Evolutionary conservation across 2,797 vertebrate genomes (phyloP), one percentile per base, ranked within the genome.

Genomic region (Hydrocynus forskahlii): DNA sequence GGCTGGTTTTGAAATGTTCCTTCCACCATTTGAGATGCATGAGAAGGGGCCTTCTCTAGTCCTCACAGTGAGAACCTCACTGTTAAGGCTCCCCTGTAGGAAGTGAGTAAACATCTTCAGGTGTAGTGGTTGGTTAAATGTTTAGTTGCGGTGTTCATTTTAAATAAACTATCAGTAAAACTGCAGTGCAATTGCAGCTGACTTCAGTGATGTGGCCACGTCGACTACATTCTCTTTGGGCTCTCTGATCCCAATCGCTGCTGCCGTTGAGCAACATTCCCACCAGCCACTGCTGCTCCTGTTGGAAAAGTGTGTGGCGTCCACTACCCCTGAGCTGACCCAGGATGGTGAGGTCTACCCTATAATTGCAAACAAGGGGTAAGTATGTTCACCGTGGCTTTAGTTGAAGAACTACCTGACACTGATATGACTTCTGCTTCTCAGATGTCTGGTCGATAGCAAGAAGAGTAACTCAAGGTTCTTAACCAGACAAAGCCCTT

Each of bases 311-410:
- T 96, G 96, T 75, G 89, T 93, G 0, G 92, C 93, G 0, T 80
- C 91, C 0, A 81, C 82, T 0, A 86, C 75, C 0, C 62, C 85
- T 12, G 82, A 88, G 6, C 69, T 84, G 0, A 85, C 76, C 16
- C 78, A 0, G 7, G 86, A 89, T 29, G 84, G 81, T 69, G 71
- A 70, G 0, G 9, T 87, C 6, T 93, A 95, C 78, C 69, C 89
- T 0, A 84, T 97, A 19, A 94, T 95, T 60, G 86, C 88, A 78
- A 96, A 95, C 64, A 89, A 70, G 0, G 96, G 96, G 96, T 97
- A 89, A 0, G 59, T 64, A 2, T 62, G n/a, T 7, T 3, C 0
- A 0, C 23, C 13, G 7, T 1, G 8, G 29, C 29, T 10, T 23
- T 21, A 9, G 3, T 29, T 9, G 14, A 63, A 25, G 10, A 7